Percentiles rank a stretch among this genome's conserved stretches.
phyloP scores from a whole-genome alignment of 1,140 invertebrate genomes.

The Drosophila ohnishii region DNA sequence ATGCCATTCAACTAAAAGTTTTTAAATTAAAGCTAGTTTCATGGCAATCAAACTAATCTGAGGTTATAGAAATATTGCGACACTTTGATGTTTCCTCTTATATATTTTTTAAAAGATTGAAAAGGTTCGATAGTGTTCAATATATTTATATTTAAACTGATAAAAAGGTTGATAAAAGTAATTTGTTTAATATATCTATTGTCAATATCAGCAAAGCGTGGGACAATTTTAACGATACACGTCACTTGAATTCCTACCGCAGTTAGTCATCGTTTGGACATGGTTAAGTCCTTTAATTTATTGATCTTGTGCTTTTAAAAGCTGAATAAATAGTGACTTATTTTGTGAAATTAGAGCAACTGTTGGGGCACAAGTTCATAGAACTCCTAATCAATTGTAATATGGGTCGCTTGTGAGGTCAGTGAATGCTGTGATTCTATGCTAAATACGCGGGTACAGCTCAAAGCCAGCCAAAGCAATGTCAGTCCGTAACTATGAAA shows the following conservation, averaged over 20 bases:
- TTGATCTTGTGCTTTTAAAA: neutral
- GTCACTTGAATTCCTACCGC: slow-evolving; percentile 6
- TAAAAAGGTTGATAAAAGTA: slow-evolving; percentile 1
- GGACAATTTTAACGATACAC: slow-evolving; percentile 4
- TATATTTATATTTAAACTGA: neutral
- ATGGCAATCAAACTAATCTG: neutral
- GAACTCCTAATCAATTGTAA: slow-evolving; percentile 5
- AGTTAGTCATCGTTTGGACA: slow-evolving; percentile 25
- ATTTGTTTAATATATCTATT: neutral
- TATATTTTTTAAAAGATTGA: neutral
- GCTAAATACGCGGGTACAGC: slow-evolving; percentile 10
- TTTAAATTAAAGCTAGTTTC: neutral
- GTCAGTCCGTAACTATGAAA: slow-evolving; percentile 12
- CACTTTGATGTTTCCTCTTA: too few species aligned
- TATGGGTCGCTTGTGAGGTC: slow-evolving; percentile 24
- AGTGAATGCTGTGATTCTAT: slow-evolving; percentile 34
- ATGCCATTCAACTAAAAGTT: neutral
- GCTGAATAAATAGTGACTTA: neutral
- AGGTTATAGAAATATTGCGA: neutral
- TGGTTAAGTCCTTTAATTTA: neutral
- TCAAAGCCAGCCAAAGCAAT: slow-evolving; percentile 20
- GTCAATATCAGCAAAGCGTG: neutral
- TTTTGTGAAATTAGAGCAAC: slow-evolving; percentile 5
- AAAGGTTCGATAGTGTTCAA: neutral
- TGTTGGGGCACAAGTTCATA: slow-evolving; percentile 16